phyloP scores from a whole-genome alignment of 2,888 invertebrate genomes.

The Anarsia innoxiella region DNA sequence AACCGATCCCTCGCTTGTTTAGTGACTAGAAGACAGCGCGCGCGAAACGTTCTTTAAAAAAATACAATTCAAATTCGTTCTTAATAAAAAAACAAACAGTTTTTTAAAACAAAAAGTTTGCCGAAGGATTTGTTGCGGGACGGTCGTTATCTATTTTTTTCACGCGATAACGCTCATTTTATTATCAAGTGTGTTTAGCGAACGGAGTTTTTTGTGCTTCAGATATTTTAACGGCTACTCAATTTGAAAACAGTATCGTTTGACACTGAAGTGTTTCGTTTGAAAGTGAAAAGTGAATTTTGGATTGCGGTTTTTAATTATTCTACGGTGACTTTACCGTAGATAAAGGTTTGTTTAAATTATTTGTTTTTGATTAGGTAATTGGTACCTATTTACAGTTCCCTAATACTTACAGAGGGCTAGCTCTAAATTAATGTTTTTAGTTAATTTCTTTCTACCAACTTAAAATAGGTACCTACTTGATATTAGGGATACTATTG shows the following conservation, averaged over 20 bases:
- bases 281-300: neutral
- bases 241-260: no score
- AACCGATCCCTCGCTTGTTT: constrained; percentile 4
- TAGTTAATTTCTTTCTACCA: no score
- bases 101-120: constrained; percentile 7
- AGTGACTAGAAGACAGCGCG: constrained; percentile 9
- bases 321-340: constrained; percentile 7
- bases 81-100: constrained; percentile 7
- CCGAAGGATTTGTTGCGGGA: neutral
- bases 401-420: no score
- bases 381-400: no score
- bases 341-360: constrained; percentile 8
- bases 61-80: neutral
- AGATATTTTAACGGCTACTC: constrained; percentile 3
- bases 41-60: constrained; percentile 6
- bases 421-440: no score
- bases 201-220: constrained; percentile 3
- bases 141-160: neutral
- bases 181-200: neutral
- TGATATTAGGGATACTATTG: no score
- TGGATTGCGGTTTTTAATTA: constrained; percentile 4
- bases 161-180: constrained; percentile 9
- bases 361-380: no score
- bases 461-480: no score
- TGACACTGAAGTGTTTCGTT: no score